These are phyloP conservation scores for Gadus macrocephalus DNA, from an alignment of 2,113 vertebrate species.

Conservation along the genomic window DNA sequence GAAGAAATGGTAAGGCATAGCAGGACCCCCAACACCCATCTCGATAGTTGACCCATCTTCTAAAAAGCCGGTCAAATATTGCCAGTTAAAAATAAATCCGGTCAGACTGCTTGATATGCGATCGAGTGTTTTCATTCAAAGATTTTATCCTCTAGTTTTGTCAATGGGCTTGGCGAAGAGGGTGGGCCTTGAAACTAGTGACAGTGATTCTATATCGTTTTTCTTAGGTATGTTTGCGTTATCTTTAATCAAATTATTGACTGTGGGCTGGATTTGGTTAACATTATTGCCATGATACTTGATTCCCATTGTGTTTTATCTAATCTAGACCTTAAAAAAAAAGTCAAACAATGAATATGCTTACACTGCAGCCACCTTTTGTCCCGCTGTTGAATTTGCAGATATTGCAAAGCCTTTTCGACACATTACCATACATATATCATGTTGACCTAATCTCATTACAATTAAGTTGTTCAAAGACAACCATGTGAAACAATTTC, in stretches of 20 bases:
- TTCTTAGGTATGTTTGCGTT: conserved; percentile 5
- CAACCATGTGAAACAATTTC: no score
- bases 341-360: not conserved
- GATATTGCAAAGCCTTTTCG: not conserved
- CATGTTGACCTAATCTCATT: no score
- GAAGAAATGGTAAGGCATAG: conserved; percentile 16
- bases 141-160: no score
- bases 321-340: conserved; percentile 6
- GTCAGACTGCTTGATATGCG: no score
- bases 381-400: not conserved
- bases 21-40: conserved; percentile 9
- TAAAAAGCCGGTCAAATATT: not conserved
- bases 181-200: no score
- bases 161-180: no score
- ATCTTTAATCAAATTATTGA: conserved; percentile 10
- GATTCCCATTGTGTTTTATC: conserved; percentile 6
- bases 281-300: not conserved
- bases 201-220: conserved; percentile 11
- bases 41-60: conserved; percentile 27
- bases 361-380: not conserved
- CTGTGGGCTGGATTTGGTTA: conserved; percentile 3
- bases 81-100: not conserved
- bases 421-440: not conserved
- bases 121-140: no score
- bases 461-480: no score